phyloP scores from a whole-genome alignment of 2,113 vertebrate genomes.

The Mormoops blainvillei region DNA sequence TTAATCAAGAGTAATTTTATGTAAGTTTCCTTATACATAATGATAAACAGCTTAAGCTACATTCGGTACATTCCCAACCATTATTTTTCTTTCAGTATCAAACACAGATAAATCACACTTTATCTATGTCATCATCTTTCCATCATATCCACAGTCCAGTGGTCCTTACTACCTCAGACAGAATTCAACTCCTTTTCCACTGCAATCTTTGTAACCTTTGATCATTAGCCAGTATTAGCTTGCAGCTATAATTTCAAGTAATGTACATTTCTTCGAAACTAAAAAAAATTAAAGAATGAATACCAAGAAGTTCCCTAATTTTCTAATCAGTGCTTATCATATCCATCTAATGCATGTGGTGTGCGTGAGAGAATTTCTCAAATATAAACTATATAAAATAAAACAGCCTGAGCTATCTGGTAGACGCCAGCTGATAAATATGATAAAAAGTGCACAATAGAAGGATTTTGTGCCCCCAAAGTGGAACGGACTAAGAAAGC shows the following conservation, averaged over 20 bases:
- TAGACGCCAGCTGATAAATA: neutral
- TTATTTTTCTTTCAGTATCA: conserved; percentile 51
- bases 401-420: neutral
- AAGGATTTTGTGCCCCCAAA: neutral
- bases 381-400: neutral
- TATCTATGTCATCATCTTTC: conserved; percentile 13
- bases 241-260: neutral
- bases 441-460: neutral
- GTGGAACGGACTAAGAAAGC: neutral
- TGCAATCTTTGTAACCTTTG: neutral
- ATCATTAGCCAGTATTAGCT: neutral
- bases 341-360: neutral
- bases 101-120: conserved; percentile 29
- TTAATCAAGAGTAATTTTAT: conserved; percentile 60
- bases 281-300: neutral
- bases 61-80: conserved; percentile 13
- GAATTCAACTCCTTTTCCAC: conserved; percentile 40
- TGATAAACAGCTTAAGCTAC: conserved; percentile 42
- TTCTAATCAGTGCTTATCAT: neutral
- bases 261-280: neutral
- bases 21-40: conserved; percentile 62
- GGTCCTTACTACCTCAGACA: neutral
- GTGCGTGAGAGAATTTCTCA: neutral
- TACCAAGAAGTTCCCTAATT: neutral
- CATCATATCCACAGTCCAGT: neutral